phyloP scores from a whole-genome alignment of 2,888 invertebrate genomes.

The Ormyrus labotus region DNA sequence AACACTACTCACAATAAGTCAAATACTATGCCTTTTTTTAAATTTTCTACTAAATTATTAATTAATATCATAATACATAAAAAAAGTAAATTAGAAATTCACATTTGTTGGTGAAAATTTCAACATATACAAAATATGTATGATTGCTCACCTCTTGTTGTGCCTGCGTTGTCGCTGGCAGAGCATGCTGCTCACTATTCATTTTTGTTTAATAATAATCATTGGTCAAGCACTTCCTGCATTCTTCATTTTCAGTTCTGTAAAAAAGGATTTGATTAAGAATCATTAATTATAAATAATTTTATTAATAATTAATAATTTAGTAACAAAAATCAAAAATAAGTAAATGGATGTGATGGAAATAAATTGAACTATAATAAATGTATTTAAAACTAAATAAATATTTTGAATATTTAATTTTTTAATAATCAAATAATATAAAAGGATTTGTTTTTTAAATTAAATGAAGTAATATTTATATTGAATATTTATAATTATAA shows the following conservation, averaged over 20 bases:
- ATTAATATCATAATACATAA: constrained; percentile 10
- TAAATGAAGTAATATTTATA: too few relatives aligned
- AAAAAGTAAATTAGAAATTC: constrained; percentile 56
- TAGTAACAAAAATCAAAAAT: background rate
- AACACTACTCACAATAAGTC: constrained; percentile 9
- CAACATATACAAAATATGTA: background rate
- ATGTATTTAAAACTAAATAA: background rate
- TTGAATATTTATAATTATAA: too few relatives aligned
- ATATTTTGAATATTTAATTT: background rate
- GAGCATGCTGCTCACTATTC: constrained; percentile 76
- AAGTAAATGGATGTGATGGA: background rate
- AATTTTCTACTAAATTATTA: background rate
- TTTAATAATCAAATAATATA: background rate
- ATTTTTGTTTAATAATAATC: constrained; percentile 71
- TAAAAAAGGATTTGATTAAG: constrained; percentile 53
- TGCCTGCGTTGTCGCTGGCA: constrained; percentile 75
- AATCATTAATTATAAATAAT: constrained; percentile 1
- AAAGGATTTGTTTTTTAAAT: too few relatives aligned
- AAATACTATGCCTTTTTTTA: background rate
- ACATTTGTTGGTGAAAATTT: constrained; percentile 68
- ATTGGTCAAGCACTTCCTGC: constrained; percentile 62
- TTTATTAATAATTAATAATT: background rate
- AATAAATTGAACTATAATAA: constrained; percentile 2
- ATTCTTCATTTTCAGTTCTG: constrained; percentile 68
- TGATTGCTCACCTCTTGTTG: constrained; percentile 73